These are phyloP conservation scores for Ophonus ardosiacus DNA, from an alignment of 2,888 invertebrate species.

Conservation along the genomic window DNA sequence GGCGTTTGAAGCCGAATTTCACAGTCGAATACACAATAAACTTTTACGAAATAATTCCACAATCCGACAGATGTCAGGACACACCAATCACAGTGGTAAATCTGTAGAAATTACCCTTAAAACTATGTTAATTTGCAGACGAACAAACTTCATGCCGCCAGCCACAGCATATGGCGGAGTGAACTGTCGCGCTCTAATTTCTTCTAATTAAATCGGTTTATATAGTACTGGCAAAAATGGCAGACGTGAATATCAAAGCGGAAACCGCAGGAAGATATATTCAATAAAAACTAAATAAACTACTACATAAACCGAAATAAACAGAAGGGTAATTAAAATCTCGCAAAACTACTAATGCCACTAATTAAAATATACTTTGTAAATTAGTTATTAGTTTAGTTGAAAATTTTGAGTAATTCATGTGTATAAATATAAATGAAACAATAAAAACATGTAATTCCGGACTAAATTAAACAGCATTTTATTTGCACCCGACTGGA, in stretches of 20 bases:
- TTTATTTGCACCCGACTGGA: no score
- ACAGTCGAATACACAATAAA: slow-evolving; percentile 23
- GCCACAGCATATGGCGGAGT: slow-evolving; percentile 5
- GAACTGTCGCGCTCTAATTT: slow-evolving; percentile 25
- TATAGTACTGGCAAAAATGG: slow-evolving; percentile 7
- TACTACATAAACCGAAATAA: no score
- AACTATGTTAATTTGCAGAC: slow-evolving; percentile 42
- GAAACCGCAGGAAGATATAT: background rate
- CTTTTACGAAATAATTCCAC: slow-evolving; percentile 22
- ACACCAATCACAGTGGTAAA: slow-evolving; percentile 27
- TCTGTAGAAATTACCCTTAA: slow-evolving; percentile 38
- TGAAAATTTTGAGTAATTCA: no score
- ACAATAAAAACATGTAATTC: no score
- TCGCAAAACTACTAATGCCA: no score
- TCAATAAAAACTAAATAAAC: no score
- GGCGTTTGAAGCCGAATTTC: background rate
- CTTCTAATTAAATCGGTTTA: slow-evolving; percentile 46
- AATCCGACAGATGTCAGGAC: slow-evolving; percentile 39
- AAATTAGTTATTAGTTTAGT: no score
- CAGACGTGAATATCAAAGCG: background rate
- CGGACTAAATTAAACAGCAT: no score
- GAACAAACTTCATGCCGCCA: slow-evolving; percentile 29
- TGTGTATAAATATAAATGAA: no score
- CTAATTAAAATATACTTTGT: no score
- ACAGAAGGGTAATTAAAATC: no score